Conservation (phyloP, 2,888 invertebrate genomes). For the Seladonia tumulorum region DNA sequence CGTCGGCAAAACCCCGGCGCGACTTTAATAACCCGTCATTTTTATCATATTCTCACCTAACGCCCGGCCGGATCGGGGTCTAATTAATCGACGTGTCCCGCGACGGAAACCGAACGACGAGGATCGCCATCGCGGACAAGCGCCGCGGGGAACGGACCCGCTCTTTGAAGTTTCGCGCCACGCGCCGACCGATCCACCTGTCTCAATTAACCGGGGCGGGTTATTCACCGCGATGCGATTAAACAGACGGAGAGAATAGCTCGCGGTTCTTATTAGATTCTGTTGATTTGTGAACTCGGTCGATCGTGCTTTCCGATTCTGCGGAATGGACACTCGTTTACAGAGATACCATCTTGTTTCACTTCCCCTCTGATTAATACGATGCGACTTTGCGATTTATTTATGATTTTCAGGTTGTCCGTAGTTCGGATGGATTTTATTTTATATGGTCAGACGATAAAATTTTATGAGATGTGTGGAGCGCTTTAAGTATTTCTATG, state of each 20-base stretch:
- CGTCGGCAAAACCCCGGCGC: conserved; percentile 6
- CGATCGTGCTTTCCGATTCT: conserved; percentile 15
- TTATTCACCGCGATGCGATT: conserved; percentile 38
- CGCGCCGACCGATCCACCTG: conserved; percentile 23
- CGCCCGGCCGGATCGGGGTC: not conserved
- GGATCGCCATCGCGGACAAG: not conserved
- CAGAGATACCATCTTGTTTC: not conserved
- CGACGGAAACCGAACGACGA: not conserved
- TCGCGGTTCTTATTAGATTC: conserved; percentile 42
- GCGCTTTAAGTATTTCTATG: not conserved
- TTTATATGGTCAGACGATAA: not conserved
- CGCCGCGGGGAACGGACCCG: not conserved
- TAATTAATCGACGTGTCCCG: conserved; percentile 50
- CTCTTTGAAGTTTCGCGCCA: conserved; percentile 38
- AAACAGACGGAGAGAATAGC: conserved; percentile 19
- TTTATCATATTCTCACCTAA: conserved; percentile 67
- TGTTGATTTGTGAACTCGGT: not conserved
- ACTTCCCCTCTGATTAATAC: not conserved
- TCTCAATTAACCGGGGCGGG: conserved; percentile 51
- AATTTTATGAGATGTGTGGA: not conserved
- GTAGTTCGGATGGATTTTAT: not conserved
- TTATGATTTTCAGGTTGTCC: not conserved
- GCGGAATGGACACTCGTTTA: conserved; percentile 21
- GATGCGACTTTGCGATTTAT: not conserved
- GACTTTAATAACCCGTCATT: conserved; percentile 57